phyloP scores from a whole-genome alignment of 2,113 vertebrate species.

The Conger conger region DNA sequence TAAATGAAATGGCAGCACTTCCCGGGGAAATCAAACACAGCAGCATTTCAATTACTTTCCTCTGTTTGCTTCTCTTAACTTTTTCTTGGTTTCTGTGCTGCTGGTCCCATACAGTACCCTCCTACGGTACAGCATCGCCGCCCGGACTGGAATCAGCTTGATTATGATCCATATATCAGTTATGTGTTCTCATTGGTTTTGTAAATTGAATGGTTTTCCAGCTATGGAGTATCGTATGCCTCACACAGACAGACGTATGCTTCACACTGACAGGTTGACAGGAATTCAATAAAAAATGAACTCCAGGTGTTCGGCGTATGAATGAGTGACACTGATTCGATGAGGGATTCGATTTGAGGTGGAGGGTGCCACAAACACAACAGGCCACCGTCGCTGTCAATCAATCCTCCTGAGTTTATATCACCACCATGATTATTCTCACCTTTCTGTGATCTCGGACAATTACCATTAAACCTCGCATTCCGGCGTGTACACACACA shows the following conservation, averaged over 20 bases:
- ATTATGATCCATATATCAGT: neutral
- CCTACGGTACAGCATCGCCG: neutral
- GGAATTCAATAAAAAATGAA: slow-evolving; percentile 8
- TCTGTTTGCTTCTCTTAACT: neutral
- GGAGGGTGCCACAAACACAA: no score
- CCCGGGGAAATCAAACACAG: neutral
- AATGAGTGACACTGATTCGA: no score
- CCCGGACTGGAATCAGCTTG: neutral
- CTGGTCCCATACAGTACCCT: neutral
- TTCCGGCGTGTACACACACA: no score
- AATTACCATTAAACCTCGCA: no score
- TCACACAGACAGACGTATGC: neutral
- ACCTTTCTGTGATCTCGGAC: no score
- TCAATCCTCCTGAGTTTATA: no score
- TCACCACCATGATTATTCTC: no score
- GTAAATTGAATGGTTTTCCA: neutral
- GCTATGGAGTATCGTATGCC: neutral
- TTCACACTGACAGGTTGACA: slow-evolving; percentile 10
- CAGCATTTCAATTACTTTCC: neutral
- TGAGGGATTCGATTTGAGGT: no score
- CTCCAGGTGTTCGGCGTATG: no score
- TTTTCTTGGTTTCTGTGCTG: neutral
- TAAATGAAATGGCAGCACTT: neutral
- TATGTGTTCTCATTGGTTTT: neutral
- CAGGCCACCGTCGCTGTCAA: no score